A percentile compares a stretch with the other conserved stretches of the same genome.
Conservation (phyloP, 2,113 vertebrate genomes). For the Mormyrus lacerda region DNA sequence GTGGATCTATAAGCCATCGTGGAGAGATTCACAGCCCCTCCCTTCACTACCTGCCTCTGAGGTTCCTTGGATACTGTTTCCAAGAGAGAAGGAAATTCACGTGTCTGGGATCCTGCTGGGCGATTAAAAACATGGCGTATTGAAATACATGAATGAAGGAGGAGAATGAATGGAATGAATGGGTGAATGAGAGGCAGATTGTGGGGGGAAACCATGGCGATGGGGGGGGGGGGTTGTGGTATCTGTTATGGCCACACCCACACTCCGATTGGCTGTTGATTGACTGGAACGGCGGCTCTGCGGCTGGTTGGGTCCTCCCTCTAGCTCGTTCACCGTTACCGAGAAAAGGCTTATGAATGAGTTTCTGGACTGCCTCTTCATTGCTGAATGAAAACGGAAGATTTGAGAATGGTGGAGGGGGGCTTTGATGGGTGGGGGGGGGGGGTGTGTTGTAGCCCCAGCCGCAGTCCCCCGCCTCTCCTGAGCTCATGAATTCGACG, state of each 20-base stretch:
- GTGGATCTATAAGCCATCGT: background rate
- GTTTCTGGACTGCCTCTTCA: background rate
- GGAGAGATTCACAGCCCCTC: background rate
- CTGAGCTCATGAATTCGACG: constrained; percentile 11
- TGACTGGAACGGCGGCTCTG: background rate
- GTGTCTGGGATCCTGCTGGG: background rate
- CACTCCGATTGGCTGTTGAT: background rate
- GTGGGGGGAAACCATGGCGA: background rate
- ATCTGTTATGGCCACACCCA: background rate
- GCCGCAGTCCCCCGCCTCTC: constrained; percentile 21
- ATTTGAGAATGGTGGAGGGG: background rate
- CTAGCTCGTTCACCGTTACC: background rate
- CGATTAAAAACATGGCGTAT: background rate
- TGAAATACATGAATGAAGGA: constrained; percentile 13
- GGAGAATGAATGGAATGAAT: background rate
- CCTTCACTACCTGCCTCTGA: background rate
- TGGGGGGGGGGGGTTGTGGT: background rate
- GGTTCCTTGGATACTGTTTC: background rate
- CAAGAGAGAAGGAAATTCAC: background rate
- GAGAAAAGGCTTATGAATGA: constrained; percentile 20
- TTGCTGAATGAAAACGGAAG: constrained; percentile 19
- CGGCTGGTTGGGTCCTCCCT: background rate
- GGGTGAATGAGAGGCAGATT: constrained; percentile 14
- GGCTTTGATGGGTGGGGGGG: background rate
- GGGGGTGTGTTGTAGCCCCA: constrained; percentile 1